Evolutionary conservation across 2,113 vertebrate species (phyloP).

Genomic region (Sinocyclocheilus anshuiensis): DNA sequence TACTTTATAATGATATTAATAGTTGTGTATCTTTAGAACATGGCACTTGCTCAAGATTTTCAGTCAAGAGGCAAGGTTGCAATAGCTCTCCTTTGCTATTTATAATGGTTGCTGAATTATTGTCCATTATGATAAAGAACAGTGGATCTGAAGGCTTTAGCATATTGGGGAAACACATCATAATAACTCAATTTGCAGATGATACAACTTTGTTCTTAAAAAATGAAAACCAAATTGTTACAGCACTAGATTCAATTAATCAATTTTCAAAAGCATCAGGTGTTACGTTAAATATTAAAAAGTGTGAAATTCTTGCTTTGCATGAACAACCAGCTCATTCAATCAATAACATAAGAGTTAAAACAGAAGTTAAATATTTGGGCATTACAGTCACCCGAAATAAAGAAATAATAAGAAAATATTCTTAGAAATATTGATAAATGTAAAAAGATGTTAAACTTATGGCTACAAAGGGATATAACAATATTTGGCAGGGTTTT

Average conservation of each 20-base stretch:
- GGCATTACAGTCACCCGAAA: no score
- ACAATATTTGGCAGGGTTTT: no score
- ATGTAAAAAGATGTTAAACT: no score
- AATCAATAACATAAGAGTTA: no score
- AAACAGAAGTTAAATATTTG: no score
- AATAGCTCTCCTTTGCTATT: neutral
- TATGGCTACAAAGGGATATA: no score
- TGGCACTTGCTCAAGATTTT: neutral
- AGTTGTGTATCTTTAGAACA: neutral
- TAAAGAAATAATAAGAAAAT: no score
- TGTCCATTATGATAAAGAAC: neutral
- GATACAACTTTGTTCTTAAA: neutral
- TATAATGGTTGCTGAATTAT: neutral
- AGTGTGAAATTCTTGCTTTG: no score
- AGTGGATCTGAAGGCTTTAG: neutral
- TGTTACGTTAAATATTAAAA: neutral
- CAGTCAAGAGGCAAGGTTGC: neutral
- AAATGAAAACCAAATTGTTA: neutral
- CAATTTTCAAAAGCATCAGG: neutral
- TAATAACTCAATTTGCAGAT: neutral
- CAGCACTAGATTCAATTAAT: neutral
- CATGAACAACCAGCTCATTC: no score
- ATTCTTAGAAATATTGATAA: no score
- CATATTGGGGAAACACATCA: neutral
- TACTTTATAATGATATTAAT: neutral